A percentile compares a stretch with the other conserved stretches of the same genome.
Evolutionary conservation across 2,888 invertebrate species (phyloP).

Genomic region (Pimpla rufipes): DNA sequence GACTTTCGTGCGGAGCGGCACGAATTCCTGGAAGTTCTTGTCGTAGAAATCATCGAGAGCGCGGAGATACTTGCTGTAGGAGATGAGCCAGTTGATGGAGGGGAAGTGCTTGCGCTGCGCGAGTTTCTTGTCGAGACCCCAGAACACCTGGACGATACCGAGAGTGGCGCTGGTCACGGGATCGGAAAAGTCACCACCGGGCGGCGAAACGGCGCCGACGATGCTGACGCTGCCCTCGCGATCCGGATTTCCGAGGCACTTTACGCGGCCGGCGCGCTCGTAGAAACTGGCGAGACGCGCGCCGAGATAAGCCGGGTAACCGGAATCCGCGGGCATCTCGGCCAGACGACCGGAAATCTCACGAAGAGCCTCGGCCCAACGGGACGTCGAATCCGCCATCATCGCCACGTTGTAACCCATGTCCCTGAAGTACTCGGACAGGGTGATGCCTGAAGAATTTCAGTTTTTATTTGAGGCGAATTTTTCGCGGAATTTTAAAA

Average conservation of each 20-base stretch:
- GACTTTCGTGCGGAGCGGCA: slow-evolving; percentile 97
- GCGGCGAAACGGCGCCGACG: slow-evolving; percentile 99
- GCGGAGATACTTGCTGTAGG: slow-evolving; percentile 98
- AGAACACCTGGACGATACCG: slow-evolving; percentile 99
- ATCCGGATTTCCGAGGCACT: slow-evolving; percentile 98
- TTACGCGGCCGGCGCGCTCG: slow-evolving; percentile 98
- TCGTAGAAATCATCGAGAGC: slow-evolving; percentile 99
- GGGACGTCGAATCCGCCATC: slow-evolving; percentile 99
- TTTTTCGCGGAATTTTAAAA: slow-evolving; percentile 10
- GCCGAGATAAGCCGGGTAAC: slow-evolving; percentile 99
- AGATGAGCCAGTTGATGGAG: slow-evolving; percentile 99
- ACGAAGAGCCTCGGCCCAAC: slow-evolving; percentile 99
- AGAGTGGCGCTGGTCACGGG: slow-evolving; percentile 99
- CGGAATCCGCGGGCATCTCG: slow-evolving; percentile 99
- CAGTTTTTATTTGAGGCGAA: too few species aligned
- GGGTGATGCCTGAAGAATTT: slow-evolving; percentile 95
- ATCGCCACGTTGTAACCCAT: slow-evolving; percentile 99
- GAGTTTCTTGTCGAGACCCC: slow-evolving; percentile 99
- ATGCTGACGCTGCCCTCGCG: slow-evolving; percentile 99
- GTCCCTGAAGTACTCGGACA: slow-evolving; percentile 99
- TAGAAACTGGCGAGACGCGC: slow-evolving; percentile 99
- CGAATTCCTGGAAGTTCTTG: slow-evolving; percentile 98
- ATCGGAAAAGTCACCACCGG: slow-evolving; percentile 99
- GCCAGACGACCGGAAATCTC: slow-evolving; percentile 99
- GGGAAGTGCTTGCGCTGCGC: slow-evolving; percentile 99